A percentile compares a stretch with the other conserved stretches of the same genome.
Evolutionary conservation across 2,797 vertebrate genomes (phyloP).

Genomic region (Rachycentron canadum): DNA sequence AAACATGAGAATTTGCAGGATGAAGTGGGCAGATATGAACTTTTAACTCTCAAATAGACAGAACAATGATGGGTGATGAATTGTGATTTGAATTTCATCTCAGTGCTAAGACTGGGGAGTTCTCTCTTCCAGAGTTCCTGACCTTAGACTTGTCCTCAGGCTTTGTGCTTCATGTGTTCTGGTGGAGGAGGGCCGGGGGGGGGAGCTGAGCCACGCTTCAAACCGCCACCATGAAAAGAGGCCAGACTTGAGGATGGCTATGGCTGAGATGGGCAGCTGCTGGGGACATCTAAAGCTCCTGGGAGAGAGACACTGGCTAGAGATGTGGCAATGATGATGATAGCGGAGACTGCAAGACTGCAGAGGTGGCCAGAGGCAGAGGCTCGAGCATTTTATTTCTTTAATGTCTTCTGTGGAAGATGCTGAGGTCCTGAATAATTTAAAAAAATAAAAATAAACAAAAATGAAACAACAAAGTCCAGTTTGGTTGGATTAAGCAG

Average conservation of each 20-base stretch:
- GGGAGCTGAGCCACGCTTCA: constrained; percentile 59
- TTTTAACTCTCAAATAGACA: constrained; percentile 18
- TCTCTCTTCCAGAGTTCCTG: constrained; percentile 39
- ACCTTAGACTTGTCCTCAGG: constrained; percentile 67
- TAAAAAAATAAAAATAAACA: constrained; percentile 5
- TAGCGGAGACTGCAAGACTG: constrained; percentile 27
- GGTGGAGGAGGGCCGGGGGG: constrained; percentile 39
- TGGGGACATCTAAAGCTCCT: constrained; percentile 50
- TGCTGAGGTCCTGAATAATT: not conserved
- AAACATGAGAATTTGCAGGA: not conserved
- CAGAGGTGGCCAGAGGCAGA: constrained; percentile 23
- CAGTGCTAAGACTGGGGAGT: constrained; percentile 2
- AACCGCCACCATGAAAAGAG: constrained; percentile 52
- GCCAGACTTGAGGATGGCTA: constrained; percentile 40
- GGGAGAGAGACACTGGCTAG: constrained; percentile 37
- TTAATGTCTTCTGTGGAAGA: constrained; percentile 40
- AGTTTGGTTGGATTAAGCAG: constrained; percentile 8
- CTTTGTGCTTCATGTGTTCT: constrained; percentile 55
- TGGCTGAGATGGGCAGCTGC: constrained; percentile 45
- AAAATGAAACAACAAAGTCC: constrained; percentile 4
- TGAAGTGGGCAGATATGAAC: not conserved
- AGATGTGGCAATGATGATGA: constrained; percentile 44
- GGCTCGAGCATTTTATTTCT: constrained; percentile 38
- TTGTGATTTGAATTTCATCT: constrained; percentile 55
- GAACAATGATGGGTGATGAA: constrained; percentile 26